These are phyloP conservation scores for Glaucidium brasilianum DNA, from an alignment of 2,113 vertebrate genomes.

Conservation along the genomic window DNA sequence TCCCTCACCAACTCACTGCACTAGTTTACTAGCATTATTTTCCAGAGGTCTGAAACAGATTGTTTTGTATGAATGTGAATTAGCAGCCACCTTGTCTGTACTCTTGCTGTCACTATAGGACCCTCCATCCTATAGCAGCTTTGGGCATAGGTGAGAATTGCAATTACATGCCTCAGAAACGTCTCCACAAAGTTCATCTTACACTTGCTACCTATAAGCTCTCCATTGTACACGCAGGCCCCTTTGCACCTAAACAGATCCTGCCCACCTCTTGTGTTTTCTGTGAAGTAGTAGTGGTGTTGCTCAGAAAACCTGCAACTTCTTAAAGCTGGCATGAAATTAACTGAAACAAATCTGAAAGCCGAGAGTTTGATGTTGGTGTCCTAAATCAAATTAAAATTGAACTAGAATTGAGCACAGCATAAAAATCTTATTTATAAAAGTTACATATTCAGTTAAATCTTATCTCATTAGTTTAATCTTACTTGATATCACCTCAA, in stretches of 20 bases:
- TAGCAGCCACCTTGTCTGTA: not conserved
- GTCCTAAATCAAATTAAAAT: conserved; percentile 57
- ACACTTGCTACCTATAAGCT: not conserved
- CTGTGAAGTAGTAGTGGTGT: not conserved
- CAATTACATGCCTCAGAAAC: not conserved
- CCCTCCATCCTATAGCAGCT: not conserved
- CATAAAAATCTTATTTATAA: conserved; percentile 49
- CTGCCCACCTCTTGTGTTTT: not conserved
- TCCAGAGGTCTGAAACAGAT: not conserved
- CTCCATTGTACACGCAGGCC: not conserved
- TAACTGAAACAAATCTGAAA: conserved; percentile 28
- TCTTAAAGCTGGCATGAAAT: conserved; percentile 55
- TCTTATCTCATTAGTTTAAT: conserved; percentile 46
- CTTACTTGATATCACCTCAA: conserved; percentile 30
- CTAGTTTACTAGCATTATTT: not conserved
- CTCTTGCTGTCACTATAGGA: not conserved
- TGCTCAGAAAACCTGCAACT: not conserved
- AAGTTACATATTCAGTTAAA: conserved; percentile 15
- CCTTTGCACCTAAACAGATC: not conserved
- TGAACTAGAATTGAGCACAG: not conserved
- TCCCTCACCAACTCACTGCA: not conserved
- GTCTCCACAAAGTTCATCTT: not conserved
- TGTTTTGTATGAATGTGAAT: not conserved
- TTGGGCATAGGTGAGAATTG: not conserved
- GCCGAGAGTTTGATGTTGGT: conserved; percentile 15